Conservation (phyloP, 2,113 vertebrate species). For the Leuciscus idus region DNA sequence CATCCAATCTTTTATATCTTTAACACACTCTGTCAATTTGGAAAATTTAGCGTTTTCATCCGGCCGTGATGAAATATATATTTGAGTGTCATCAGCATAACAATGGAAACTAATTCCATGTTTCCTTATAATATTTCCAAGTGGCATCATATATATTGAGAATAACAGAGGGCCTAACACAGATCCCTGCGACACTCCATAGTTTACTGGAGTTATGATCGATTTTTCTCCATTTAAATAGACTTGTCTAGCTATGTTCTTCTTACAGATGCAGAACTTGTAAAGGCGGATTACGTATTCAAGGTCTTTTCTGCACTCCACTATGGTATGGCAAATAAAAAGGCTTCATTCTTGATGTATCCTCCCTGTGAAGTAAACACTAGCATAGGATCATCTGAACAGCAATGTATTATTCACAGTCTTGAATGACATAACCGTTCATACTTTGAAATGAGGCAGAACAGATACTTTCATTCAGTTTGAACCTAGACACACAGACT, state of each 20-base stretch:
- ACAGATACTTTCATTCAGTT: conserved; percentile 41
- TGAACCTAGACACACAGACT: conserved; percentile 27
- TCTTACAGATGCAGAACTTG: background rate
- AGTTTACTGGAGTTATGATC: too few relatives aligned
- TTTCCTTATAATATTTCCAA: too few relatives aligned
- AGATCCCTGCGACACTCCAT: too few relatives aligned
- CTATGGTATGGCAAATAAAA: background rate
- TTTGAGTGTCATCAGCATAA: too few relatives aligned
- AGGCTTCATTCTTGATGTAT: conserved; percentile 21
- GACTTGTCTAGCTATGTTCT: conserved; percentile 10
- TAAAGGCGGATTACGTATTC: conserved; percentile 1
- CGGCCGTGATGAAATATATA: too few relatives aligned
- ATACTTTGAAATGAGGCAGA: conserved; percentile 32
- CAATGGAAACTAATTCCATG: too few relatives aligned
- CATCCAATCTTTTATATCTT: too few relatives aligned
- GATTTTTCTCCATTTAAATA: too few relatives aligned
- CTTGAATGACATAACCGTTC: conserved; percentile 36
- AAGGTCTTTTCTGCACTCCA: conserved; percentile 9
- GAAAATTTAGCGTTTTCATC: too few relatives aligned
- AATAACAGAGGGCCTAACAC: too few relatives aligned
- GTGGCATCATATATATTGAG: too few relatives aligned
- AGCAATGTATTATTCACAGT: conserved; percentile 43
- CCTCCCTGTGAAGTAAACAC: conserved; percentile 30
- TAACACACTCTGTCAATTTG: too few relatives aligned
- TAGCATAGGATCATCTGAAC: conserved; percentile 35